A percentile compares a stretch with the other conserved stretches of the same genome.
These are phyloP conservation scores for Callosobruchus maculatus DNA, from an alignment of 2,888 invertebrate species.

Conservation along the genomic window DNA sequence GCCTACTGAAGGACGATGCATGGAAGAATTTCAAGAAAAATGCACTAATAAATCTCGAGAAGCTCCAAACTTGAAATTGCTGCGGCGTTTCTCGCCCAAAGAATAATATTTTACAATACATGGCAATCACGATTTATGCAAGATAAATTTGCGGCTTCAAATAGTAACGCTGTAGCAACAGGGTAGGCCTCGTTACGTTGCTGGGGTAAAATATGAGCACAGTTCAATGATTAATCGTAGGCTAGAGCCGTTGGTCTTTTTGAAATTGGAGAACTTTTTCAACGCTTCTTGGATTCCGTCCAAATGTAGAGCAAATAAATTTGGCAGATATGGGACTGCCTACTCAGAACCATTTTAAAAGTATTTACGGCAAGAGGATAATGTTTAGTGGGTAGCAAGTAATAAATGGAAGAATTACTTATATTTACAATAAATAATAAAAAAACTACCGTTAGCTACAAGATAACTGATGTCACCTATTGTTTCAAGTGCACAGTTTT, in stretches of 20 bases:
- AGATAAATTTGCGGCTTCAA: neutral
- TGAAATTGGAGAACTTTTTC: neutral
- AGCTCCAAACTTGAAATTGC: neutral
- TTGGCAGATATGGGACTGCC: neutral
- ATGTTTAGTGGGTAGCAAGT: neutral
- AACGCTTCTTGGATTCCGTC: neutral
- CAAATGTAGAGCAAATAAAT: neutral
- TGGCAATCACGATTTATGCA: neutral
- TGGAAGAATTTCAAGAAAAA: neutral
- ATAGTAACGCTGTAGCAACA: neutral
- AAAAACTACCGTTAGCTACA: no score
- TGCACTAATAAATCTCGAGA: neutral
- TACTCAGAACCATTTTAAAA: neutral
- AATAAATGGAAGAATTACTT: no score
- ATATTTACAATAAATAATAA: no score
- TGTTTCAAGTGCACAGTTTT: no score
- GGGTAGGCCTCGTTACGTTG: neutral
- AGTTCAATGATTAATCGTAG: neutral
- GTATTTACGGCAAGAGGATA: neutral
- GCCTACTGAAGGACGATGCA: no score
- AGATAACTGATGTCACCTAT: no score
- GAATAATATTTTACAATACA: neutral
- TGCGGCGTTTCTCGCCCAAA: neutral
- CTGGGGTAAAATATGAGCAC: neutral
- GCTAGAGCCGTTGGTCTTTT: neutral